Conservation (phyloP, 2,888 invertebrate genomes). For the Drosophila peninsularis region DNA sequence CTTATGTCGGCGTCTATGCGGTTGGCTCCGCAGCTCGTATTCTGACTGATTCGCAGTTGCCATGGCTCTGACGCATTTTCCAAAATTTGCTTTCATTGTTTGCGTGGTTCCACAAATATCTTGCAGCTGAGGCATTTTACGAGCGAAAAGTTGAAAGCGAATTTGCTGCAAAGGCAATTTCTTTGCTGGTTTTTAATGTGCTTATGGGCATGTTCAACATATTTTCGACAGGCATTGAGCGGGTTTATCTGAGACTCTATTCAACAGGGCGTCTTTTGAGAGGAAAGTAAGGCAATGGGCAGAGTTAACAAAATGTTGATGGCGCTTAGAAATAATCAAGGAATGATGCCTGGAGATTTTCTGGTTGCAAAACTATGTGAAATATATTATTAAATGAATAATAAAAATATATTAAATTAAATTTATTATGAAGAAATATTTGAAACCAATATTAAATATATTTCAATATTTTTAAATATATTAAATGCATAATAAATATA, state of each 20-base stretch:
- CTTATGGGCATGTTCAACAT: neutral
- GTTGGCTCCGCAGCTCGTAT: conserved; percentile 20
- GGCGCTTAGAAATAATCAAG: no score
- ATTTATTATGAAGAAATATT: no score
- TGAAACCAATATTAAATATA: no score
- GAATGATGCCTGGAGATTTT: no score
- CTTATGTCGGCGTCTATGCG: conserved; percentile 53
- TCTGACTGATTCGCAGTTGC: conserved; percentile 35
- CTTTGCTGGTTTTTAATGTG: conserved; percentile 4
- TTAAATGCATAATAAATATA: no score
- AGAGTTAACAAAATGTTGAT: no score
- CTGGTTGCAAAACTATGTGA: no score
- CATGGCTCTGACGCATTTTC: conserved; percentile 49
- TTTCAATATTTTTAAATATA: no score
- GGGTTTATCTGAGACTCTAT: neutral
- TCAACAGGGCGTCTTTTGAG: neutral
- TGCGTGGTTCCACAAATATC: neutral
- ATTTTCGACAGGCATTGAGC: neutral
- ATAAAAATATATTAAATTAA: no score
- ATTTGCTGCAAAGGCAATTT: neutral
- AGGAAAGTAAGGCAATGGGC: neutral
- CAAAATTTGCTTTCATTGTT: conserved; percentile 50
- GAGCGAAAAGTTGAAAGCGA: neutral
- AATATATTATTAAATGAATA: no score
- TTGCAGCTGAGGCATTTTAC: neutral